These are phyloP conservation scores for Aporophyla nigra DNA, from an alignment of 2,888 invertebrate genomes.

Conservation along the genomic window DNA sequence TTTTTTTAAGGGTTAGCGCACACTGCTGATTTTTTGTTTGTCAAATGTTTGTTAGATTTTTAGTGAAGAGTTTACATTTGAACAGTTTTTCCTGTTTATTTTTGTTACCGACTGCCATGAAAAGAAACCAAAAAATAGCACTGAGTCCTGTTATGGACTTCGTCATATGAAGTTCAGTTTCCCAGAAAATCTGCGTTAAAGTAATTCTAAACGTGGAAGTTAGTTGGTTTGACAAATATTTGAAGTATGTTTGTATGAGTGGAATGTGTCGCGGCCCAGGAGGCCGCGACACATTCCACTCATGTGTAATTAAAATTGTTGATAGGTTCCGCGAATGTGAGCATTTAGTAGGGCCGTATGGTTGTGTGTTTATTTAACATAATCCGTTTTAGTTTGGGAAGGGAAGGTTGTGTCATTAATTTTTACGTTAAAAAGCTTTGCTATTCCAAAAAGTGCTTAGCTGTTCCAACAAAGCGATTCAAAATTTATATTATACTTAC, in stretches of 20 bases:
- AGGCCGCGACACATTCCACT: too few species aligned
- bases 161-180: neutral
- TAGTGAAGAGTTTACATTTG: neutral
- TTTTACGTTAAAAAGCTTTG: neutral
- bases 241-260: conserved; percentile 5
- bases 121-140: too few species aligned
- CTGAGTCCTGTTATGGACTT: neutral
- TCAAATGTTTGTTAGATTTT: neutral
- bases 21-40: conserved; percentile 16
- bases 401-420: neutral
- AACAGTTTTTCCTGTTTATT: neutral
- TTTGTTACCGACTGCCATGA: neutral
- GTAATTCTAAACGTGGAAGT: neutral
- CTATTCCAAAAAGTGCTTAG: neutral
- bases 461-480: neutral
- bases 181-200: neutral
- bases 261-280: conserved; percentile 16
- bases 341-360: conserved; percentile 4
- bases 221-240: conserved; percentile 17
- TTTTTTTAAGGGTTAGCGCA: conserved; percentile 60
- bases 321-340: conserved; percentile 27
- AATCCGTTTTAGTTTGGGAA: conserved; percentile 14
- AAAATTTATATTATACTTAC: neutral
- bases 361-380: conserved; percentile 12
- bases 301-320: conserved; percentile 40